These are phyloP conservation scores for Crioceris asparagi DNA, from an alignment of 2,888 invertebrate species.

Conservation along the genomic window DNA sequence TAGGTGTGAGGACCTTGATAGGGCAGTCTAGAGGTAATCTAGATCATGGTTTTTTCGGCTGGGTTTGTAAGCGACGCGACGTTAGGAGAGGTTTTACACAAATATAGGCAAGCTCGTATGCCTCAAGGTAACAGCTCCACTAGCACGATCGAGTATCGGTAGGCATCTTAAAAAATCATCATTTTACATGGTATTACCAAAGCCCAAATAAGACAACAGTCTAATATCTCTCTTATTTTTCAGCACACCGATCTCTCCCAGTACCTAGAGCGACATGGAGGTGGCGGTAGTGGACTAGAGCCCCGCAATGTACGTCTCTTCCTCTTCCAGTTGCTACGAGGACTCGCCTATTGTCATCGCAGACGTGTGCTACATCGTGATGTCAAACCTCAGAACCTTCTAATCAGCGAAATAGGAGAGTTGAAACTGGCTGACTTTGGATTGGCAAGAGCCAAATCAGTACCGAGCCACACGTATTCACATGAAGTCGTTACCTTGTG, in stretches of 20 bases:
- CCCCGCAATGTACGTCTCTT: conserved; percentile 90
- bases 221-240: conserved; percentile 20
- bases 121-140: too few species aligned
- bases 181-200: too few species aligned
- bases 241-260: conserved; percentile 97
- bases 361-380: conserved; percentile 92
- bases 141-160: neutral
- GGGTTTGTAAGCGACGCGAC: too few species aligned
- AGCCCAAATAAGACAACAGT: too few species aligned
- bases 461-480: conserved; percentile 96
- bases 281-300: conserved; percentile 67
- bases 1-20: too few species aligned
- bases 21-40: too few species aligned
- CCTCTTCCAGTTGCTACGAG: conserved; percentile 93
- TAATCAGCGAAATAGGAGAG: conserved; percentile 94
- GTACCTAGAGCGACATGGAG: conserved; percentile 94
- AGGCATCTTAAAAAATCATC: neutral
- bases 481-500: conserved; percentile 97
- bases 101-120: too few species aligned
- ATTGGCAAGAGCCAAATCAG: conserved; percentile 94
- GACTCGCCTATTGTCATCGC: conserved; percentile 92
- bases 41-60: too few species aligned
- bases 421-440: conserved; percentile 98
- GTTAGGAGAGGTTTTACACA: too few species aligned
- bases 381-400: conserved; percentile 96